Conservation (phyloP, 2,797 vertebrate genomes). For the Molossus alvarezi region DNA sequence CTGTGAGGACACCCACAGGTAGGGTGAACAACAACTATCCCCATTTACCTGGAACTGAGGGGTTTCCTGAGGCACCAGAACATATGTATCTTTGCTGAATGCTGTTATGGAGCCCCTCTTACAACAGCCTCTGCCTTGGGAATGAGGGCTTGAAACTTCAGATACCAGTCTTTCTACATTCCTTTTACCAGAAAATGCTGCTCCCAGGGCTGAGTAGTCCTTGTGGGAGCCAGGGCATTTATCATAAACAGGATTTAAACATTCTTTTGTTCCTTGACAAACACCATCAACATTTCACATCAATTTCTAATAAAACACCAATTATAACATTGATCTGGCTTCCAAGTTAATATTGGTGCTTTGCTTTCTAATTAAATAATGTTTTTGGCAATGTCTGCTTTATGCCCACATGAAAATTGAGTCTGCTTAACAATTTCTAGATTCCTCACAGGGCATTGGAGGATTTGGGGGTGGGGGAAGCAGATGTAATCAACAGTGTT, state of each 20-base stretch:
- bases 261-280: not conserved
- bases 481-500: not conserved
- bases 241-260: not conserved
- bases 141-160: not conserved
- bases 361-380: constrained; percentile 26
- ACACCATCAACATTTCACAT: not conserved
- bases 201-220: not conserved
- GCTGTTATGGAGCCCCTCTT: not conserved
- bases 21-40: not conserved
- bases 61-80: not conserved
- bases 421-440: not conserved
- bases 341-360: not conserved
- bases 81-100: not conserved
- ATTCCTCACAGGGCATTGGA: not conserved
- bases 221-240: not conserved
- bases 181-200: not conserved
- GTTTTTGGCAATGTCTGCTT: not conserved
- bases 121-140: not conserved
- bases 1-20: not conserved
- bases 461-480: not conserved
- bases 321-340: not conserved
- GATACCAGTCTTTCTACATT: not conserved
- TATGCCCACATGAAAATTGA: not conserved
- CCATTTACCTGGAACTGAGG: not conserved
- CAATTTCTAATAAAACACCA: not conserved